Percentiles rank a stretch among this genome's conserved stretches.
Conservation (phyloP, 1,140 invertebrate species). For the Ladona fulva region DNA sequence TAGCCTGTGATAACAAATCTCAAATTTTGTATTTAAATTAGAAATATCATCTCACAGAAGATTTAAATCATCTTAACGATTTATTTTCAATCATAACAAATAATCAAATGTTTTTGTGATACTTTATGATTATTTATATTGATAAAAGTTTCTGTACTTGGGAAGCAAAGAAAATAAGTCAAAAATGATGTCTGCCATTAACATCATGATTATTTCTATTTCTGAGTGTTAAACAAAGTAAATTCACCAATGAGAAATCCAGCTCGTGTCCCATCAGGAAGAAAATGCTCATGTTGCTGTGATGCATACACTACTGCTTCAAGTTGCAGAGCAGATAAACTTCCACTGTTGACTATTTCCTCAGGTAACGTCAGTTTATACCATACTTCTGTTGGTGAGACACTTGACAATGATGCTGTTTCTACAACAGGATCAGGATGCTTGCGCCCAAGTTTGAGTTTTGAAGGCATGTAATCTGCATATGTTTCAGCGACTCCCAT, state of each 20-base stretch:
- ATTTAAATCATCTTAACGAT: no score
- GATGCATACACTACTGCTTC: constrained; percentile 95
- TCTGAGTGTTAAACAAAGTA: no score
- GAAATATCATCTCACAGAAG: no score
- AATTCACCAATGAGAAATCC: constrained; percentile 94
- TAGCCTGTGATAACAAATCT: no score
- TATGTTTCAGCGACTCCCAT: constrained; percentile 97
- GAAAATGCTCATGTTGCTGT: constrained; percentile 87
- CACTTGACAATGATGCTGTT: constrained; percentile 92
- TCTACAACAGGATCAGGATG: constrained; percentile 99
- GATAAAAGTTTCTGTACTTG: no score
- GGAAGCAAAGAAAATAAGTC: no score
- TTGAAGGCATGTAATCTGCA: constrained; percentile 93
- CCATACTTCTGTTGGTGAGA: constrained; percentile 89
- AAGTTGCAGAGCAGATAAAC: constrained; percentile 89
- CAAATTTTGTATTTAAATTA: no score
- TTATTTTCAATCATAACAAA: no score
- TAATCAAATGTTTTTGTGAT: no score
- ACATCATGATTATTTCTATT: no score
- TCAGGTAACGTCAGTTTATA: constrained; percentile 82
- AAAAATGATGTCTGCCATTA: no score
- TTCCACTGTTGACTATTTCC: constrained; percentile 71
- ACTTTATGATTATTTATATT: no score
- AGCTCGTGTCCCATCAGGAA: constrained; percentile 83
- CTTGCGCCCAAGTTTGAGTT: constrained; percentile 89